phyloP scores from a whole-genome alignment of 2,888 invertebrate species.

The Argyresthia albistria region DNA sequence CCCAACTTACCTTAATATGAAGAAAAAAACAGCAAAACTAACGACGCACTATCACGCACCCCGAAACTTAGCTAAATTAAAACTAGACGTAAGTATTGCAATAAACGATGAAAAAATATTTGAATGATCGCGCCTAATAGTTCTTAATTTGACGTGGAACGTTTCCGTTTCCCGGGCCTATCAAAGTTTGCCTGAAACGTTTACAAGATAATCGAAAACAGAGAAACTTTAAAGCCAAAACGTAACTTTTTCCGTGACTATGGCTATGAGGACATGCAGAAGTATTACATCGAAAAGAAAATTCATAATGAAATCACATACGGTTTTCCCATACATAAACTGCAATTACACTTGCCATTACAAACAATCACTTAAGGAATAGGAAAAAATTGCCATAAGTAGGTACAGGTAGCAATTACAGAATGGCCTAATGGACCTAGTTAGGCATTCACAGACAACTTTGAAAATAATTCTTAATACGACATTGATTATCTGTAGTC shows the following conservation, averaged over 20 bases:
- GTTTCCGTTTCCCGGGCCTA: background rate
- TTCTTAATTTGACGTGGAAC: background rate
- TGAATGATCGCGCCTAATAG: slow-evolving; percentile 5
- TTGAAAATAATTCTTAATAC: slow-evolving; percentile 63
- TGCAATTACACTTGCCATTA: slow-evolving; percentile 4
- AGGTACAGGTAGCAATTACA: slow-evolving; percentile 59
- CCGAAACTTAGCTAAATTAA: slow-evolving; percentile 63
- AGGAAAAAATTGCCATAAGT: slow-evolving; percentile 48
- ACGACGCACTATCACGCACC: slow-evolving; percentile 62
- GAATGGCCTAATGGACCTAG: slow-evolving; percentile 47
- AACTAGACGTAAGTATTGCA: slow-evolving; percentile 46
- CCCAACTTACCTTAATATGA: slow-evolving; percentile 37
- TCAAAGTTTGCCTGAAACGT: background rate
- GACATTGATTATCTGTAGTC: slow-evolving; percentile 62
- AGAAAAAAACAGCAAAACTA: slow-evolving; percentile 52
- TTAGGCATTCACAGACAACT: slow-evolving; percentile 66
- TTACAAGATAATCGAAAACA: too few relatives aligned
- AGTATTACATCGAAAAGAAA: background rate
- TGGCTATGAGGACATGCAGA: background rate
- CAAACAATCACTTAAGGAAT: slow-evolving; percentile 4
- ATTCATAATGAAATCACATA: slow-evolving; percentile 1
- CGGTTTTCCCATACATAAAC: background rate
- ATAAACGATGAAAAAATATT: slow-evolving; percentile 58
- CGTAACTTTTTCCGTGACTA: background rate
- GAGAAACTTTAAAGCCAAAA: background rate